phyloP scores from a whole-genome alignment of 2,113 vertebrate species.

The Murina feae region DNA sequence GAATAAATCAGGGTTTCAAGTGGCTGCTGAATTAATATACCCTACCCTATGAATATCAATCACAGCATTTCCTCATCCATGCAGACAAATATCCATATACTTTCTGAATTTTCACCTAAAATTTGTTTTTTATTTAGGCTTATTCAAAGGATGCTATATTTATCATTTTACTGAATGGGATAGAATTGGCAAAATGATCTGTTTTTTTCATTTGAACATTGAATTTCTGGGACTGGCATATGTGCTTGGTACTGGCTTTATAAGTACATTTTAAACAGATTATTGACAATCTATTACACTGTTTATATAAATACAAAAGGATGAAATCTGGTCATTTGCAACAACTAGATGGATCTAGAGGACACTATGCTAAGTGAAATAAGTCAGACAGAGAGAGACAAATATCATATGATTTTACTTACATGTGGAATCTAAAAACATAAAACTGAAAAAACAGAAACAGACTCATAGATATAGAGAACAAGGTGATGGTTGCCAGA shows the following conservation, averaged over 20 bases:
- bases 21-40: conserved; percentile 71
- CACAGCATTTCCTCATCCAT: conserved; percentile 43
- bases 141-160: background rate
- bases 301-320: background rate
- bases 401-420: background rate
- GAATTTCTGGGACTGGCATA: background rate
- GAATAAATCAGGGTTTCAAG: conserved; percentile 72
- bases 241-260: background rate
- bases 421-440: background rate
- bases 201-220: background rate
- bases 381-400: background rate
- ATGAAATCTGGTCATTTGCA: background rate
- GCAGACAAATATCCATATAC: conserved; percentile 32
- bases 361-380: background rate
- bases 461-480: too few species aligned
- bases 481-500: background rate
- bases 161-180: background rate
- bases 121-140: background rate
- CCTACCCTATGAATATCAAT: conserved; percentile 61
- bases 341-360: background rate
- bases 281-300: background rate
- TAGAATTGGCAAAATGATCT: background rate
- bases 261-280: background rate
- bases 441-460: background rate
- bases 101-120: conserved; percentile 56